Evolutionary conservation across 1,140 invertebrate species (phyloP).

Genomic region (Notospermus geniculatus): DNA sequence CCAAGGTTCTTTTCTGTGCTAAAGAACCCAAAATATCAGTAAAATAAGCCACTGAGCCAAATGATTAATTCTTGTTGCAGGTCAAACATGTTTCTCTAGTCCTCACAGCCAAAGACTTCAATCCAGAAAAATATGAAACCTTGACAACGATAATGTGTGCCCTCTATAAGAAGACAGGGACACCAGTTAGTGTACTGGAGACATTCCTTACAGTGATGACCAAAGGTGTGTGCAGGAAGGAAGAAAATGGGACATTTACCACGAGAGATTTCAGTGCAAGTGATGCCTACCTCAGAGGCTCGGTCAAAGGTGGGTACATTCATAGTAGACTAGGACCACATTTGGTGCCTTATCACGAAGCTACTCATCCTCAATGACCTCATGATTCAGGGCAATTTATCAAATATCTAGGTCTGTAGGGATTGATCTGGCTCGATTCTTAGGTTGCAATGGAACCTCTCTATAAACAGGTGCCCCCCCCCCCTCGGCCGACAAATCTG

Average conservation of each 20-base stretch:
- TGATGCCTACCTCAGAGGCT: constrained; percentile 45
- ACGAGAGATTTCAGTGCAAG: constrained; percentile 59
- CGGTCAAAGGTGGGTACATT: constrained; percentile 48
- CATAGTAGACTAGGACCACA: no score
- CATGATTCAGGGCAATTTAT: no score
- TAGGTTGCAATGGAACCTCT: no score
- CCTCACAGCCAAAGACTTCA: constrained; percentile 63
- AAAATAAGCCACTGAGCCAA: constrained; percentile 12
- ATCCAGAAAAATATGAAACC: constrained; percentile 65
- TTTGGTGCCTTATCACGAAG: no score
- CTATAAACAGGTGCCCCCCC: no score
- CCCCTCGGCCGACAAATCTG: no score
- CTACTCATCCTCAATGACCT: no score
- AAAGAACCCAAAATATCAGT: background rate
- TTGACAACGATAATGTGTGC: constrained; percentile 60
- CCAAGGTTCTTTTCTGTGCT: background rate
- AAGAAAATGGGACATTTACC: constrained; percentile 63
- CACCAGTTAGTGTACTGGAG: constrained; percentile 60
- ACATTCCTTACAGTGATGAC: constrained; percentile 61
- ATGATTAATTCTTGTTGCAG: constrained; percentile 39
- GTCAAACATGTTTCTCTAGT: constrained; percentile 63
- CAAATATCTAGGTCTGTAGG: no score
- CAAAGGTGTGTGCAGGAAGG: constrained; percentile 59
- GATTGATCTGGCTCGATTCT: no score
- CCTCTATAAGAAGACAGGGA: constrained; percentile 61